phyloP scores from a whole-genome alignment of 2,888 invertebrate species.

The Magallana nippona region DNA sequence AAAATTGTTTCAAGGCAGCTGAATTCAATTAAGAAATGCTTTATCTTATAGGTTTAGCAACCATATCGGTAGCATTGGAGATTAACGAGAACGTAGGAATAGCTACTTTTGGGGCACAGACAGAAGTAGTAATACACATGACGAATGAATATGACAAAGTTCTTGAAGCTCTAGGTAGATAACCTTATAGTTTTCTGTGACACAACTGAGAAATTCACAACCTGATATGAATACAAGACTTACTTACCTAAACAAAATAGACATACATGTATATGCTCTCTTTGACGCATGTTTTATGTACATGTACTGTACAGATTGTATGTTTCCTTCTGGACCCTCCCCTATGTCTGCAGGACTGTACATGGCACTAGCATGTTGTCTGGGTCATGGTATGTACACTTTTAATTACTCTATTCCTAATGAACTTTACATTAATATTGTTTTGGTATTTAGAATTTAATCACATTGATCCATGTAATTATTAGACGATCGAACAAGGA shows the following conservation, averaged over 20 bases:
- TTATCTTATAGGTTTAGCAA: conserved; percentile 7
- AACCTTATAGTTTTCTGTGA: not conserved
- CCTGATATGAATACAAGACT: too few relatives aligned
- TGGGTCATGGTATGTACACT: conserved; percentile 15
- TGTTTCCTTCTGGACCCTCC: conserved; percentile 34
- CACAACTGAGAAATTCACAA: too few relatives aligned
- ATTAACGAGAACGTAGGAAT: conserved; percentile 42
- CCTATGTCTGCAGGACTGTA: conserved; percentile 40
- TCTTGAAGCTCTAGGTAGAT: conserved; percentile 13
- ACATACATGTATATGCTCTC: too few relatives aligned
- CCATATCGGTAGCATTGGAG: not conserved
- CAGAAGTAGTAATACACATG: conserved; percentile 37
- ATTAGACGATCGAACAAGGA: not conserved
- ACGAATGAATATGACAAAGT: conserved; percentile 44
- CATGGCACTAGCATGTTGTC: conserved; percentile 42
- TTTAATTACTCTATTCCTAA: too few relatives aligned
- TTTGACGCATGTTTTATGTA: too few relatives aligned
- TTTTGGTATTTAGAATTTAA: too few relatives aligned
- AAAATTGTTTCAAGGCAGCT: too few relatives aligned
- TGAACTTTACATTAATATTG: too few relatives aligned
- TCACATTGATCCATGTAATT: not conserved
- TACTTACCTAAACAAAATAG: too few relatives aligned
- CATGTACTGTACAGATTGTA: conserved; percentile 22
- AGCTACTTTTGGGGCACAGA: conserved; percentile 37
- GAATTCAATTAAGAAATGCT: not conserved